phyloP scores from a whole-genome alignment of 2,797 vertebrate species.

The Podargus strigoides region DNA sequence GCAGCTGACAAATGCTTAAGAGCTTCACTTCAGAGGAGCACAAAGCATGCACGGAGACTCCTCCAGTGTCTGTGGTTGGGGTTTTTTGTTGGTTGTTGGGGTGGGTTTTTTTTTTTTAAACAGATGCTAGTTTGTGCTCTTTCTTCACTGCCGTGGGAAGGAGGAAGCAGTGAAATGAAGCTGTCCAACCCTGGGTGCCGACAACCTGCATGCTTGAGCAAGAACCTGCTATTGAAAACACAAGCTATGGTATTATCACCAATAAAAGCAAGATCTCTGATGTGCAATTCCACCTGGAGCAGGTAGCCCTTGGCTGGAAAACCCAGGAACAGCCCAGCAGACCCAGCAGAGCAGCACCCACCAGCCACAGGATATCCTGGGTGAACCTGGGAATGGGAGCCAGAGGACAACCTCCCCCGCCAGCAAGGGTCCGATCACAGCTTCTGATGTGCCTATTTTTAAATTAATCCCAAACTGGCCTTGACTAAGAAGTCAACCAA shows the following conservation, averaged over 20 bases:
- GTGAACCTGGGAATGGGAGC: background rate
- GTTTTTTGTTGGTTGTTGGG: background rate
- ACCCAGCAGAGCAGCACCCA: background rate
- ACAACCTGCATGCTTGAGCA: background rate
- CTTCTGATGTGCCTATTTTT: rapidly evolving
- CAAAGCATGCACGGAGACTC: background rate
- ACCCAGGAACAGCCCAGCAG: background rate
- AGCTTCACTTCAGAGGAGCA: background rate
- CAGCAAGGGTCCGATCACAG: rapidly evolving
- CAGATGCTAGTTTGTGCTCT: background rate
- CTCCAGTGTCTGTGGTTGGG: background rate
- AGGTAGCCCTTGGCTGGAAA: background rate
- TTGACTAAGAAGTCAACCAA: background rate
- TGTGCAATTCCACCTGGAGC: background rate
- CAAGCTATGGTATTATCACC: background rate
- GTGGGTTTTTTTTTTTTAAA: background rate
- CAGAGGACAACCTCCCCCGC: rapidly evolving
- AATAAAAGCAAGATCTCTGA: background rate
- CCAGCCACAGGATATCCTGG: background rate
- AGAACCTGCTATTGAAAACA: background rate
- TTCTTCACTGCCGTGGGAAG: background rate
- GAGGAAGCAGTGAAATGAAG: background rate
- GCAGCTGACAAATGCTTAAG: background rate
- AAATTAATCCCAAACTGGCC: background rate
- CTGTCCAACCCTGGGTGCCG: background rate